Conservation (phyloP, 1,140 invertebrate species). For the Magallana ariakensis region DNA sequence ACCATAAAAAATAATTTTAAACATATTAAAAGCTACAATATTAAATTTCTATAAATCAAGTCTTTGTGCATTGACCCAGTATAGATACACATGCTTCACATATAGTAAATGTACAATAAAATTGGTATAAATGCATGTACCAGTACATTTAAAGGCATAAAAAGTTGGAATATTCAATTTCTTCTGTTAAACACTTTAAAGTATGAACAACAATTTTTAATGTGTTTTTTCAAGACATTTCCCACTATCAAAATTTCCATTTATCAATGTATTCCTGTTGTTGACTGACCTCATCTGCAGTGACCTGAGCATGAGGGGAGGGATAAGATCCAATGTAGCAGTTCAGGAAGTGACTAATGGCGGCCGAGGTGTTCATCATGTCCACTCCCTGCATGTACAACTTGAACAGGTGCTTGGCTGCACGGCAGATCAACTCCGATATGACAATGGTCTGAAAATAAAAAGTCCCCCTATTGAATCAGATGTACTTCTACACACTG, state of each 20-base stretch:
- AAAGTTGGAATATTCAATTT: too few species aligned
- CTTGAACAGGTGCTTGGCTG: conserved; percentile 96
- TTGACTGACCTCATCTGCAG: conserved; percentile 84
- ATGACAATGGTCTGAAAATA: conserved; percentile 90
- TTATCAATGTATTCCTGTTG: neutral
- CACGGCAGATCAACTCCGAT: conserved; percentile 91
- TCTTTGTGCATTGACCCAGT: too few species aligned
- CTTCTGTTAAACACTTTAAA: too few species aligned
- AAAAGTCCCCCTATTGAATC: neutral
- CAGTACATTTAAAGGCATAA: too few species aligned
- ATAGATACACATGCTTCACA: too few species aligned
- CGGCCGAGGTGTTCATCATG: conserved; percentile 91
- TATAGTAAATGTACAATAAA: too few species aligned
- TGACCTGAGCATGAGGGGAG: conserved; percentile 73
- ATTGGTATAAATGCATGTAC: too few species aligned
- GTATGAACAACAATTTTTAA: too few species aligned
- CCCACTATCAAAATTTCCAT: too few species aligned
- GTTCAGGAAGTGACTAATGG: conserved; percentile 96
- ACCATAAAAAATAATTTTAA: conserved; percentile 25
- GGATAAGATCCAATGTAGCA: conserved; percentile 86
- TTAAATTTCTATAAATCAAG: too few species aligned
- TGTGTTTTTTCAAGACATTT: too few species aligned
- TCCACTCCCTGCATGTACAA: conserved; percentile 94
- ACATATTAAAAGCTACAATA: neutral
- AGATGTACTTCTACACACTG: neutral